These are phyloP conservation scores for Cosmia pyralina DNA, from an alignment of 2,888 invertebrate genomes.

Conservation along the genomic window DNA sequence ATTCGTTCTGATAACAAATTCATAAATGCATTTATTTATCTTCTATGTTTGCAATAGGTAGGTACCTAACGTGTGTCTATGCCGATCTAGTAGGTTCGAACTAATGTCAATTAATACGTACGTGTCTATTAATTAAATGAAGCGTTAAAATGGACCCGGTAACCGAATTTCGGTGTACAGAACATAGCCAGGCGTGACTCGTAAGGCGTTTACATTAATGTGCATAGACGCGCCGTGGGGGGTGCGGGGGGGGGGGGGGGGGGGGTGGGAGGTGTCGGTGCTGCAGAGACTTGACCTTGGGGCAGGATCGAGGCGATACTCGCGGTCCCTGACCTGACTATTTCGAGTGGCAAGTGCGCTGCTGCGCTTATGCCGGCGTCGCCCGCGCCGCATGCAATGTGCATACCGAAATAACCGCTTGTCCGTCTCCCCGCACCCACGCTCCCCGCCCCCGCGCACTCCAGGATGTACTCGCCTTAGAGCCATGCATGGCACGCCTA, in stretches of 20 bases:
- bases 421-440: conserved; percentile 78
- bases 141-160: conserved; percentile 62
- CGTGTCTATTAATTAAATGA: conserved; percentile 45
- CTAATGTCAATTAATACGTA: conserved; percentile 10
- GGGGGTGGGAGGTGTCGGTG: conserved; percentile 71
- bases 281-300: conserved; percentile 89
- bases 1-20: conserved; percentile 75
- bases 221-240: conserved; percentile 68
- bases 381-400: conserved; percentile 85
- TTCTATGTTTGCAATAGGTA: conserved; percentile 65
- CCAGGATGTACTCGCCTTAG: conserved; percentile 83
- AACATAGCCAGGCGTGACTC: conserved; percentile 73
- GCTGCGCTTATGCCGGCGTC: conserved; percentile 73
- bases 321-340: conserved; percentile 90
- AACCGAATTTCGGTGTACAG: conserved; percentile 64
- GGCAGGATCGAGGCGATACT: conserved; percentile 88
- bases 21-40: conserved; percentile 57
- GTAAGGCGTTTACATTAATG: conserved; percentile 76
- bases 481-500: conserved; percentile 82
- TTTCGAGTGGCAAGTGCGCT: conserved; percentile 90
- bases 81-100: not conserved
- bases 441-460: conserved; percentile 68
- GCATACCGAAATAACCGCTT: conserved; percentile 90
- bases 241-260: conserved; percentile 68
- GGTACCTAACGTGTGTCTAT: conserved; percentile 13